Conservation (phyloP, 2,888 invertebrate genomes). For the Chaitophorus viminalis region DNA sequence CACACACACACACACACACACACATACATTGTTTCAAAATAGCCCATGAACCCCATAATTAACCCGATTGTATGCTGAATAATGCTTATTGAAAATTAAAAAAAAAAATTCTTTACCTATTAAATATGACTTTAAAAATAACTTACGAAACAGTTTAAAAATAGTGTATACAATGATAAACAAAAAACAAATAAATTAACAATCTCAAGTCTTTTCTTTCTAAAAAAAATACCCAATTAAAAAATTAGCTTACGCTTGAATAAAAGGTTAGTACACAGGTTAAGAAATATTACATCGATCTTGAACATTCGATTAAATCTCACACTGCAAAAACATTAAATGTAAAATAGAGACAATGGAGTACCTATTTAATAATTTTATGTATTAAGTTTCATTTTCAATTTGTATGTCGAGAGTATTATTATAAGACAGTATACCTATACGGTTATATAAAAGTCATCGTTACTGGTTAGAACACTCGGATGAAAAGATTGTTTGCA, state of each 20-base stretch:
- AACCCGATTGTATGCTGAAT: neutral
- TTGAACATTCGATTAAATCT: neutral
- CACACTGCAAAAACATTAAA: too few species aligned
- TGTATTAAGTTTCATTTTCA: neutral
- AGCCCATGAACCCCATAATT: constrained; percentile 1
- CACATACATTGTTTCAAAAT: neutral
- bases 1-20: too few species aligned
- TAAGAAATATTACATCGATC: neutral
- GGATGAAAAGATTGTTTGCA: neutral
- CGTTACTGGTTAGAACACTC: neutral
- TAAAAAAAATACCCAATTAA: neutral
- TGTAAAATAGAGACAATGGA: too few species aligned
- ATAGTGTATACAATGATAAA: neutral
- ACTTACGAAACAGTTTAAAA: neutral
- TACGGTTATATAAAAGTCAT: neutral
- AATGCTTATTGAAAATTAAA: neutral
- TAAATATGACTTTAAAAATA: neutral
- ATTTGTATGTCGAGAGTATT: neutral
- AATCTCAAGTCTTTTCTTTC: neutral
- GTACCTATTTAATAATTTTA: neutral
- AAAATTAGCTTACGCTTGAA: neutral
- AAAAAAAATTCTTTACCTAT: neutral
- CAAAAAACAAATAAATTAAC: neutral
- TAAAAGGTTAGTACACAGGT: neutral
- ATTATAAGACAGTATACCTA: neutral